Evolutionary conservation across 2,797 vertebrate genomes (phyloP), one percentile per base, ranked within the genome.

Genomic region (Mormyrus hasselquistii): DNA sequence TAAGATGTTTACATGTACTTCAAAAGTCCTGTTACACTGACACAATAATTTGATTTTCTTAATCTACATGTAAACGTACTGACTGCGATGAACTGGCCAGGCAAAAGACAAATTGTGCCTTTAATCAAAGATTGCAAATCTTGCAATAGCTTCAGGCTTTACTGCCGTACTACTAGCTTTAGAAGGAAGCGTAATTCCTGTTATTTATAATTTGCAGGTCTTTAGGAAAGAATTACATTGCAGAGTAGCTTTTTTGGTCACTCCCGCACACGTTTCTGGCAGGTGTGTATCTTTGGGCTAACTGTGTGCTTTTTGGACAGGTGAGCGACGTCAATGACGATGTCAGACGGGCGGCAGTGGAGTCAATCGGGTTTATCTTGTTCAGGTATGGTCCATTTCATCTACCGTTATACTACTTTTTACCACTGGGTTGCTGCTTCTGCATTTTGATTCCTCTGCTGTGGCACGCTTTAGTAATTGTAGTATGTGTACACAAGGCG

Each of bases 251-350:
- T 44, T 4, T 82, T 44, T 4, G 6, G 9, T 47, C 76, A 19
- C 4, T 0, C 34, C 2, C 19, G 29, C 1, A 52, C 29, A 38
- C 12, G n/a, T 25, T 69, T 47, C 52, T 41, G 9, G 10, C 16
- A 9, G 38, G 44, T 59, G 7, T 49, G 6, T 53, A 6, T 1
- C 47, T 65, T 38, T 19, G 14, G 55, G 22, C 25, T 44, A 38
- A 79, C 9, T 91, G 38, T 90, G 16, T 90, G 6, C n/a, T 90
- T 91, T 9, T 88, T 53, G 91, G 55, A 87, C 90, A 99, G 99
- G 98, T 99, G 87, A 99, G 99, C 34, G 99, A 99, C 25, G 99
- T 99, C 90, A 99, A 99, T 7, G 99, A 99, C 88, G 98, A 99
- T 0, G 99, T 99, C 89, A 97, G 99, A 87, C 96, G 99, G 88